Evolutionary conservation across 2,888 invertebrate species (phyloP).

Genomic region (Homarus gammarus): DNA sequence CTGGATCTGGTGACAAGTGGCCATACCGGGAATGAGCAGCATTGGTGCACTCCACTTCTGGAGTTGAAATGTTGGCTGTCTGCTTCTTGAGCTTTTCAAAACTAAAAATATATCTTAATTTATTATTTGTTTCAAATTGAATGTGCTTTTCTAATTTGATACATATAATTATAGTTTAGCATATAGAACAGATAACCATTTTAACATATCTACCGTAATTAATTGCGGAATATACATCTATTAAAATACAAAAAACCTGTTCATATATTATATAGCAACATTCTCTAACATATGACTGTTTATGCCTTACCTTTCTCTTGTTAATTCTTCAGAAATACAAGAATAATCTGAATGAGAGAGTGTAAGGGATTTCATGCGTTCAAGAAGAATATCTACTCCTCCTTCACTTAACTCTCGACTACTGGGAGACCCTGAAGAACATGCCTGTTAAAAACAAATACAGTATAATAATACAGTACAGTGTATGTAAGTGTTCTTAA

Average conservation of each 20-base stretch:
- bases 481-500: no score
- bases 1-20: constrained; percentile 69
- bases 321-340: constrained; percentile 65
- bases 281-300: no score
- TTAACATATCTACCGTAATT: no score
- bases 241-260: no score
- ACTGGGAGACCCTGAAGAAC: constrained; percentile 68
- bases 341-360: constrained; percentile 40
- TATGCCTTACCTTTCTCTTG: constrained; percentile 62
- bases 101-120: constrained; percentile 11
- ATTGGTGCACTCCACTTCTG: constrained; percentile 34
- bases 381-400: constrained; percentile 68
- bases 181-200: no score
- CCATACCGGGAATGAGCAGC: constrained; percentile 24
- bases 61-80: constrained; percentile 59
- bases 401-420: constrained; percentile 69
- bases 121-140: neutral
- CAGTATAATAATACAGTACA: no score
- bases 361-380: constrained; percentile 70
- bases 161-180: no score
- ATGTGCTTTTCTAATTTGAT: neutral
- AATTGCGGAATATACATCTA: no score
- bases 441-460: constrained; percentile 40
- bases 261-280: no score
- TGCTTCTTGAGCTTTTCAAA: constrained; percentile 69